Percentiles rank a stretch among this genome's conserved stretches.
phyloP scores from a whole-genome alignment of 1,140 invertebrate genomes.

The Drosophila trapezifrons region DNA sequence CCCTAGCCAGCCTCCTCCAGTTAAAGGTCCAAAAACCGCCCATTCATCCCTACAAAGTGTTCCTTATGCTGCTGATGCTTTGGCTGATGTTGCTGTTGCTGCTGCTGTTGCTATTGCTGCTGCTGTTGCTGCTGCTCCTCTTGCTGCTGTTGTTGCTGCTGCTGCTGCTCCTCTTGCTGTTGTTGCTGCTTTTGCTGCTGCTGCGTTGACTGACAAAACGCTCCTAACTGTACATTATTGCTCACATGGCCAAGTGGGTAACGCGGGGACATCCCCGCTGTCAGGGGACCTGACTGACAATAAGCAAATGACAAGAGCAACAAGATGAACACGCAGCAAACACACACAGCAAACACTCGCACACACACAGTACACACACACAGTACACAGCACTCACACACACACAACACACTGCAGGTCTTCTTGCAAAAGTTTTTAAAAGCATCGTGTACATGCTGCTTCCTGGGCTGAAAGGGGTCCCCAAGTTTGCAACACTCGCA shows the following conservation, averaged over 20 bases:
- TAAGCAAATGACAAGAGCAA: slow-evolving; percentile 41
- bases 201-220: slow-evolving; percentile 61
- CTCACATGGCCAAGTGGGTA: slow-evolving; percentile 23
- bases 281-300: slow-evolving; percentile 19
- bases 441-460: slow-evolving; percentile 11
- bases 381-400: background rate
- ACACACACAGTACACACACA: background rate
- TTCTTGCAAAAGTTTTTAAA: slow-evolving; percentile 27
- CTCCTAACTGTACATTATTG: slow-evolving; percentile 70
- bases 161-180: background rate
- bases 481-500: slow-evolving; percentile 2
- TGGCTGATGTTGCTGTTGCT: slow-evolving; percentile 17
- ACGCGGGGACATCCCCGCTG: slow-evolving; percentile 12
- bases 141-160: background rate
- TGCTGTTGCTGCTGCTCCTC: background rate
- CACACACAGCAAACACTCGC: slow-evolving; percentile 1
- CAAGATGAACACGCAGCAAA: slow-evolving; percentile 24
- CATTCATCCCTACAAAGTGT: slow-evolving; percentile 20
- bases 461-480: background rate
- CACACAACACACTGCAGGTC: background rate
- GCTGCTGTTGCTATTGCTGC: too few species aligned
- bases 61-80: slow-evolving; percentile 20
- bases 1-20: slow-evolving; percentile 4
- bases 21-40: slow-evolving; percentile 12
- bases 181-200: background rate